These are phyloP conservation scores for Drosophila leonis DNA, from an alignment of 2,888 invertebrate genomes.

Conservation along the genomic window DNA sequence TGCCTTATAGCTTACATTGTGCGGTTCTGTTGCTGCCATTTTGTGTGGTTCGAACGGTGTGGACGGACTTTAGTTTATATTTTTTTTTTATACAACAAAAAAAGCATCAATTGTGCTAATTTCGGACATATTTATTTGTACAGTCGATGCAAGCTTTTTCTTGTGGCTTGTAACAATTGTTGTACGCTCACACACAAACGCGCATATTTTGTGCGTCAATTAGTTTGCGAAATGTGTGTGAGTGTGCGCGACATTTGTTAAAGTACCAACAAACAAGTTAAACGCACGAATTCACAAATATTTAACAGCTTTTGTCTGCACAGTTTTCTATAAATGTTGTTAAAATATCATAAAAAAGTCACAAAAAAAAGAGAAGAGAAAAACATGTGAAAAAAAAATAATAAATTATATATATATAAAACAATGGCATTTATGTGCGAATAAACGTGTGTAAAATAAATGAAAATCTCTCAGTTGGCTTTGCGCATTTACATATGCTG, in stretches of 20 bases:
- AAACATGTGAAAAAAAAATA: slow-evolving; percentile 1
- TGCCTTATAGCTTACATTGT: slow-evolving; percentile 5
- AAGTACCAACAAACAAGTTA: slow-evolving; percentile 54
- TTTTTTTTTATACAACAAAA: slow-evolving; percentile 21
- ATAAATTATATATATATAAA: slow-evolving; percentile 16
- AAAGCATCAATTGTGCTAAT: slow-evolving; percentile 60
- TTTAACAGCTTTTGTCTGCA: slow-evolving; percentile 36
- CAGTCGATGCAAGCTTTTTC: slow-evolving; percentile 35
- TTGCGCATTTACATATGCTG: slow-evolving; percentile 15
- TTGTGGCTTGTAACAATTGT: slow-evolving; percentile 42
- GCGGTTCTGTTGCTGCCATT: slow-evolving; percentile 42
- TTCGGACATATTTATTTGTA: slow-evolving; percentile 66
- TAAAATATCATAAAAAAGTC: slow-evolving; percentile 21
- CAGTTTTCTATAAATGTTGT: slow-evolving; percentile 36
- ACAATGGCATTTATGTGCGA: slow-evolving; percentile 24
- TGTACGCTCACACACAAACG: slow-evolving; percentile 8
- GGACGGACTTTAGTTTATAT: slow-evolving; percentile 32
- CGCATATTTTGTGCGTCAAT: slow-evolving; percentile 42
- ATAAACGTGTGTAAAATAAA: slow-evolving; percentile 19
- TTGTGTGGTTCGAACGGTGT: slow-evolving; percentile 32
- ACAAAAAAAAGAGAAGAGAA: background rate
- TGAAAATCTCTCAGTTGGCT: slow-evolving; percentile 13
- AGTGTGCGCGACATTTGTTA: slow-evolving; percentile 39
- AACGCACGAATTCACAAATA: slow-evolving; percentile 35
- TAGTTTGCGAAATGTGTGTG: slow-evolving; percentile 45